phyloP scores from a whole-genome alignment of 2,113 vertebrate species.

The Speoplatyrhinus poulsoni region DNA sequence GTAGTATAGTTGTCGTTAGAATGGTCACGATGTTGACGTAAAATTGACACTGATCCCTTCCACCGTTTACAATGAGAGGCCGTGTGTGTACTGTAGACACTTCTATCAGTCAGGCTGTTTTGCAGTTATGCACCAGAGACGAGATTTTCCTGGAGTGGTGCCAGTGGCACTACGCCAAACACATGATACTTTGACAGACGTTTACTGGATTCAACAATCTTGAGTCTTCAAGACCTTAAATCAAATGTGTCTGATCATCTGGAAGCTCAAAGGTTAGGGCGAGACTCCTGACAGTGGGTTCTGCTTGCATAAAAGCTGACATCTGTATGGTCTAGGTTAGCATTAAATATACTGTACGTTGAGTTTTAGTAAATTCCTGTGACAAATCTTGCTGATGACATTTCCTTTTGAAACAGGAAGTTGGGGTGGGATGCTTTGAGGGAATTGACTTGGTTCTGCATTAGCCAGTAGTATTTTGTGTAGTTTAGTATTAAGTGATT shows the following conservation, averaged over 20 bases:
- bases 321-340: background rate
- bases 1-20: too few relatives aligned
- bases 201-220: background rate
- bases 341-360: background rate
- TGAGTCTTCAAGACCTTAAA: background rate
- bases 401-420: too few relatives aligned
- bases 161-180: background rate
- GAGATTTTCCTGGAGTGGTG: background rate
- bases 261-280: background rate
- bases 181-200: background rate
- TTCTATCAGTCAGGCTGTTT: background rate
- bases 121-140: background rate
- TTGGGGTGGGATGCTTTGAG: too few relatives aligned
- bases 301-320: background rate
- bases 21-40: background rate
- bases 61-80: background rate
- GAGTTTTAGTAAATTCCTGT: too few relatives aligned
- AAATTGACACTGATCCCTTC: background rate
- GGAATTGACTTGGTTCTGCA: too few relatives aligned
- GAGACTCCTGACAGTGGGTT: conserved; percentile 1
- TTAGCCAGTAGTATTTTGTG: background rate
- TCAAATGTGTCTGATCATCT: conserved; percentile 9
- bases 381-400: too few relatives aligned
- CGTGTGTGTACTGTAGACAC: background rate
- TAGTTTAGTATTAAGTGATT: background rate